Base-by-base conservation (phyloP, 2,113 vertebrate species). In the Ciconia boyciana region DNA sequence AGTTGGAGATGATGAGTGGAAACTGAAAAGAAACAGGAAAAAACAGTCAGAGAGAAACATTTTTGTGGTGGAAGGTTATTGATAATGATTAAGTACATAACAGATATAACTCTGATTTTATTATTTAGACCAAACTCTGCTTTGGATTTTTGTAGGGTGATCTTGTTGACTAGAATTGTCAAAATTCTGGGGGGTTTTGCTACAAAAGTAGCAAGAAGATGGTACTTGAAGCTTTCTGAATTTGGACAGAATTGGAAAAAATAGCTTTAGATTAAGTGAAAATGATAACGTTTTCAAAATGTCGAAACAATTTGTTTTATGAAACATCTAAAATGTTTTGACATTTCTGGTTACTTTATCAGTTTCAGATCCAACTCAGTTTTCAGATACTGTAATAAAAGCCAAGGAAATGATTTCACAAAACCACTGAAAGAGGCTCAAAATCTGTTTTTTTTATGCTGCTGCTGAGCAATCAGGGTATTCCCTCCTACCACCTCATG, bases 341-440 rank as follows among this genome's bases (percentile, higher is more conserved):
- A 77, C 13, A 19, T 80, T 77, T 97, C 72, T 3, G 14, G 18
- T 84, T 95, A 39, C 39, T 39, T 39, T 39, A 39, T 39, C 39
- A 39, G 39, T 39, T 39, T 39, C 39, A 39, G 39, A 39, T 39
- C 8, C 39, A 39, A 39, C 39, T 39, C 39, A 77, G 11, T 83
- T 94, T 94, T 74, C 64, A 87, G 55, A 44, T 83, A 44, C 20
- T 44, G 6, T 51, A 76, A 78, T 54, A 75, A 76, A 55, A 79
- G 6, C 32, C 9, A 85, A 83, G 82, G 90, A 94, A 96, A 87
- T 92, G 6, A 95, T 72, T 94, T 93, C 66, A 76, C 44, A 79
- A 95, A 96, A 84, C 87, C 88, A 64, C 90, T 44, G 78, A 76
- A 51, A 82, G 65, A 55, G 12, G 34, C 44, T 87, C 29, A 57